Evolutionary conservation across 2,888 invertebrate species (phyloP), one percentile per base, ranked within the genome.

Genomic region (Dryobotodes eremita): DNA sequence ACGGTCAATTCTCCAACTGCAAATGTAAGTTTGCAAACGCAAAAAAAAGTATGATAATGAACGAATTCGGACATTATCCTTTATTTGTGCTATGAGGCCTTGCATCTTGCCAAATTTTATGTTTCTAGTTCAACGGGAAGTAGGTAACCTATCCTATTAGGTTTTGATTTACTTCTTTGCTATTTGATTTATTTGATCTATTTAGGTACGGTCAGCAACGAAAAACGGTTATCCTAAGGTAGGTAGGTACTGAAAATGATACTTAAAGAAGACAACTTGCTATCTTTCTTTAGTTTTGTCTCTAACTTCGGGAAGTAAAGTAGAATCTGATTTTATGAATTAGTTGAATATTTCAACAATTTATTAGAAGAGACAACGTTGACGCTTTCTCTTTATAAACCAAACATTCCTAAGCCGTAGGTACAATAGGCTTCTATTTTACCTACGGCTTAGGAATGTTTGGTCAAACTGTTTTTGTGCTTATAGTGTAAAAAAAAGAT

Each of bases 341-440:
- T 15, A 31, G 17, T 6, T 23, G 36, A 36, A 31, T 48, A 17
- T 17, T 64, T 20, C 46, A 31, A 42, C 42, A n/a, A 20, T 11
- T 36, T 36, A 36, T 36, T 42, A 42, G 13, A 20, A 55, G 15
- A 50, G 36, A 17, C 10, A 55, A 26, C 23, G 23, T 55, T 62
- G 2, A 48, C 48, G 20, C 48, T 79, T 74, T 57, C 74, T 57
- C 46, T 71, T 46, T 70, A 36, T 46, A 8, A 42, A 42, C 5
- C 5, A 42, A 42, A 8, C 42, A n/a, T n/a, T n/a, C n/a, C n/a
- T n/a, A n/a, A n/a, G n/a, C n/a, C n/a, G n/a, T n/a, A n/a, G n/a
- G n/a, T n/a, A n/a, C n/a, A n/a, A n/a, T n/a, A n/a, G n/a, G n/a
- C n/a, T n/a, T n/a, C 42, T 42, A 42, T 7, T 42, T 2, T 42